Evolutionary conservation across 2,888 invertebrate species (phyloP).

Genomic region (Luffia ferchaultella): DNA sequence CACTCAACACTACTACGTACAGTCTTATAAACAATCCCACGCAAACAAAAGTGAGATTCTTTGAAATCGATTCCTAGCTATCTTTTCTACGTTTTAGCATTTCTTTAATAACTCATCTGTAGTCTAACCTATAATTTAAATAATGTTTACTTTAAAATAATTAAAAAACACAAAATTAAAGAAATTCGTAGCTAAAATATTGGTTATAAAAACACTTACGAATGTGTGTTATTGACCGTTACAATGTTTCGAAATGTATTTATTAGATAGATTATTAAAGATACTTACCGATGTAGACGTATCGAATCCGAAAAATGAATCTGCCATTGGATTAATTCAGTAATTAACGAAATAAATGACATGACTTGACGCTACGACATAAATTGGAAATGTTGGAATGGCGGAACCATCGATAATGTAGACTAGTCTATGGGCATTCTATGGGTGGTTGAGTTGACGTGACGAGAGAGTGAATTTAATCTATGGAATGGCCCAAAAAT

Average conservation of each 20-base stretch:
- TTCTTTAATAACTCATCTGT: neutral
- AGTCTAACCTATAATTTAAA: neutral
- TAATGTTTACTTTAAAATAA: neutral
- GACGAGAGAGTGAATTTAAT: too few relatives aligned
- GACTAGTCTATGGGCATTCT: too few relatives aligned
- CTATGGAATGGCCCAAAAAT: too few relatives aligned
- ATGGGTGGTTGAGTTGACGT: too few relatives aligned
- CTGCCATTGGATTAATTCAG: neutral
- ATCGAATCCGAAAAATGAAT: conserved; percentile 1
- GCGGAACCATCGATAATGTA: neutral
- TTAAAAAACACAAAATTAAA: neutral
- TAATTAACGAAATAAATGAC: neutral
- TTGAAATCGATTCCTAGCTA: neutral
- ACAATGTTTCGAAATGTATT: neutral
- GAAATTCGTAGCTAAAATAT: neutral
- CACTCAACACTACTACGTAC: neutral
- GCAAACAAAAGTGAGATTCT: neutral
- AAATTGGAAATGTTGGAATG: neutral
- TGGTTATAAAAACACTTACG: neutral
- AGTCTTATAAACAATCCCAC: neutral
- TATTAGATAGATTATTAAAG: neutral
- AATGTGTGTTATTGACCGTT: neutral
- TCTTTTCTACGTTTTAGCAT: neutral
- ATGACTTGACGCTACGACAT: neutral
- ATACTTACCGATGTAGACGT: conserved; percentile 2